Evolutionary conservation across 2,113 vertebrate genomes (phyloP).

Genomic region (Lanius collurio): DNA sequence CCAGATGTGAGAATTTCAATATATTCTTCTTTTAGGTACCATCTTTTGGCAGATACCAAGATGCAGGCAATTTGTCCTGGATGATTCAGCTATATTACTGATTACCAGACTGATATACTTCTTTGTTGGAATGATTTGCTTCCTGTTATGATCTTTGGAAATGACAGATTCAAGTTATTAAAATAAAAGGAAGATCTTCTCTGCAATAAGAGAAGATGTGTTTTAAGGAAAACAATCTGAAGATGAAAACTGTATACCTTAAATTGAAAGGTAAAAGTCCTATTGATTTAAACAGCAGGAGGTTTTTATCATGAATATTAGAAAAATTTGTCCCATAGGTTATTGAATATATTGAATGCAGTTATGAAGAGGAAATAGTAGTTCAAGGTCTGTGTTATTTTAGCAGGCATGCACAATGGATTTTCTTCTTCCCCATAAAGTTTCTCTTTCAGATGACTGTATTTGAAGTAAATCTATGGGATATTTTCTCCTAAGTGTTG

Average conservation of each 20-base stretch:
- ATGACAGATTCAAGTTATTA: neutral
- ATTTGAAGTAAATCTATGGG: neutral
- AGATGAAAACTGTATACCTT: neutral
- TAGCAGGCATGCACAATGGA: neutral
- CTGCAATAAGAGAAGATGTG: neutral
- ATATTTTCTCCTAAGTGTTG: neutral
- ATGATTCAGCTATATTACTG: neutral
- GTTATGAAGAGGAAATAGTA: constrained; percentile 11
- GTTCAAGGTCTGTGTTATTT: neutral
- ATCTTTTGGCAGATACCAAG: neutral
- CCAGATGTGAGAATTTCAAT: neutral
- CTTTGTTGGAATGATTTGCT: neutral
- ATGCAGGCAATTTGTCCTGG: neutral
- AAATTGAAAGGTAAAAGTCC: neutral
- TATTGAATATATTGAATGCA: neutral
- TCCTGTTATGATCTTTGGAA: neutral
- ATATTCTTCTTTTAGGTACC: neutral
- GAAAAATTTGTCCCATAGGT: neutral
- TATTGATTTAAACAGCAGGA: neutral
- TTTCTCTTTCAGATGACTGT: neutral
- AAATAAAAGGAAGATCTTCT: neutral
- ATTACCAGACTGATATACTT: neutral
- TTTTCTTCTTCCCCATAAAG: neutral
- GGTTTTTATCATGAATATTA: neutral
- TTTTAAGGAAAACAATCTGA: neutral